These are phyloP conservation scores for Galemys pyrenaicus DNA, from an alignment of 2,113 vertebrate species.

Conservation along the genomic window DNA sequence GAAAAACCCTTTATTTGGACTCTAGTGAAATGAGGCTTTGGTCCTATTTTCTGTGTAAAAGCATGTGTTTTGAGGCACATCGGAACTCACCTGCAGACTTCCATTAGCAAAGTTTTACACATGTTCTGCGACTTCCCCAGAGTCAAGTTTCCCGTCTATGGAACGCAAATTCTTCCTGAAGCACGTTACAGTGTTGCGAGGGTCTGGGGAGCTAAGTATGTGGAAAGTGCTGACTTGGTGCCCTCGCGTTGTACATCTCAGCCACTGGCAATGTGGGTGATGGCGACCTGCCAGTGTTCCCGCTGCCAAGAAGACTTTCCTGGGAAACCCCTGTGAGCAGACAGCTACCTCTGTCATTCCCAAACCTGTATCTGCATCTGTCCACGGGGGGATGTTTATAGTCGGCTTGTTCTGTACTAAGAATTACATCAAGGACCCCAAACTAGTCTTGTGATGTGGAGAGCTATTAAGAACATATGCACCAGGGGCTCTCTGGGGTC, in stretches of 20 bases:
- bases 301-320: slow-evolving; percentile 27
- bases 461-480: not conserved
- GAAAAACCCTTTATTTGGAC: not conserved
- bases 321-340: not conserved
- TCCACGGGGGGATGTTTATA: not conserved
- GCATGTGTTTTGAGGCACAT: not conserved
- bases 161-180: not conserved
- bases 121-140: not conserved
- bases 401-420: not conserved
- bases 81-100: not conserved
- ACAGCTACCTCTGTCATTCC: not conserved
- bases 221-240: not conserved
- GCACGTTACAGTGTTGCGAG: not conserved
- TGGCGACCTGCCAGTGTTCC: not conserved
- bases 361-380: not conserved
- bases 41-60: not conserved
- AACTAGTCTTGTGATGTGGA: not conserved
- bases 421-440: not conserved
- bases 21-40: not conserved
- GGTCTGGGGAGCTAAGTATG: not conserved
- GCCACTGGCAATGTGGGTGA: not conserved
- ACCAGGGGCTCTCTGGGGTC: not conserved
- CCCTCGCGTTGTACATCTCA: not conserved
- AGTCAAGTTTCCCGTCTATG: not conserved
- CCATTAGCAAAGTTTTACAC: not conserved